phyloP scores from a whole-genome alignment of 2,888 invertebrate species.

The Epirrita christyi region DNA sequence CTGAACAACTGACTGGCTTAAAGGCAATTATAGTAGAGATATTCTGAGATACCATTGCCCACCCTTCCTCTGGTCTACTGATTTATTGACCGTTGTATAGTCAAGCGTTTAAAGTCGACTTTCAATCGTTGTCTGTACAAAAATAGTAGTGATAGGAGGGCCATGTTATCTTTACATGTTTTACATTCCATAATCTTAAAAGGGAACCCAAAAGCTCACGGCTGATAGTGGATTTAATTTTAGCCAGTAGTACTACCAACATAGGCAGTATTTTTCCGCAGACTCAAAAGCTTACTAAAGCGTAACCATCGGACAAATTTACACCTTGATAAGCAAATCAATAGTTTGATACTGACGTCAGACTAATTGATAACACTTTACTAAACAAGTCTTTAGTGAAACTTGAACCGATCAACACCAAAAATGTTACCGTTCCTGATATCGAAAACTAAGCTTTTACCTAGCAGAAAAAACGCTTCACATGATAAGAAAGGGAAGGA shows the following conservation, averaged over 20 bases:
- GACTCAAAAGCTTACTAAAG: conserved; percentile 54
- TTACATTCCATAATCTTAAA: too few relatives aligned
- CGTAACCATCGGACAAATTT: conserved; percentile 39
- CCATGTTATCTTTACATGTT: too few relatives aligned
- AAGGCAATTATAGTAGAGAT: too few relatives aligned
- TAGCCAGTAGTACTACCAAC: not conserved
- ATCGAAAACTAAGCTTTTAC: conserved; percentile 69
- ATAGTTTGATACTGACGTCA: conserved; percentile 28
- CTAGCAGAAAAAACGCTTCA: conserved; percentile 52
- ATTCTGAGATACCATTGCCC: too few relatives aligned
- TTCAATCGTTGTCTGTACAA: too few relatives aligned
- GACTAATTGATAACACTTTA: not conserved
- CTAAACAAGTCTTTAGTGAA: conserved; percentile 1
- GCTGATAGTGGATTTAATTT: too few relatives aligned
- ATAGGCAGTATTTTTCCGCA: conserved; percentile 36
- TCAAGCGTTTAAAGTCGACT: too few relatives aligned
- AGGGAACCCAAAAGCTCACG: too few relatives aligned
- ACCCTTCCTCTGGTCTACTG: too few relatives aligned
- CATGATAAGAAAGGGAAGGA: conserved; percentile 53
- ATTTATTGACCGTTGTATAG: too few relatives aligned
- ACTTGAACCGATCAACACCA: not conserved
- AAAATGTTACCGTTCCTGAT: conserved; percentile 73
- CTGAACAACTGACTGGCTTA: too few relatives aligned
- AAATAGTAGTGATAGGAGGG: too few relatives aligned
- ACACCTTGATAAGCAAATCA: conserved; percentile 48